Conservation (phyloP, 2,888 invertebrate species). For the Drosophila rubida region DNA sequence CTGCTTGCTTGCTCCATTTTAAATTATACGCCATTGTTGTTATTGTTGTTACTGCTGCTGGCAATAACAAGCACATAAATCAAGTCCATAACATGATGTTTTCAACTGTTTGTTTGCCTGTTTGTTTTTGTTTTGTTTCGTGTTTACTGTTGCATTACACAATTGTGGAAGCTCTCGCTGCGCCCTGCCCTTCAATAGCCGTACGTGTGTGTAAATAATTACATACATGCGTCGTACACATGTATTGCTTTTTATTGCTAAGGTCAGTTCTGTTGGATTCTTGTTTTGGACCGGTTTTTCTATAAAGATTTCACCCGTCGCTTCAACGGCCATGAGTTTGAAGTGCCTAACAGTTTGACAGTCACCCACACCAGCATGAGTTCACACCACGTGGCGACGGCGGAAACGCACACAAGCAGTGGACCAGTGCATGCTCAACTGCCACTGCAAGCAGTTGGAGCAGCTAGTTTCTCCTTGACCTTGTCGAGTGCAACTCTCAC, state of each 20-base stretch:
- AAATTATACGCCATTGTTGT: background rate
- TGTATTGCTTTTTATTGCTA: slow-evolving; percentile 30
- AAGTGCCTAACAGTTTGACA: slow-evolving; percentile 24
- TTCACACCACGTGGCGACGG: slow-evolving; percentile 30
- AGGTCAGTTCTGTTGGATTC: slow-evolving; percentile 56
- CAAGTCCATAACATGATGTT: slow-evolving; percentile 22
- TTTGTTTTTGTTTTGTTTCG: background rate
- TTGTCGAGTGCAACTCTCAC: slow-evolving; percentile 15
- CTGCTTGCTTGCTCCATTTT: slow-evolving; percentile 39
- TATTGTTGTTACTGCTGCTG: background rate
- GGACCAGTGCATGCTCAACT: slow-evolving; percentile 18
- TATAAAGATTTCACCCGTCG: slow-evolving; percentile 12
- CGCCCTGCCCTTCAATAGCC: slow-evolving; percentile 28
- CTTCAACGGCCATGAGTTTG: slow-evolving; percentile 17
- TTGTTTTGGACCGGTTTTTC: slow-evolving; percentile 42
- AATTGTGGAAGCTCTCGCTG: slow-evolving; percentile 34
- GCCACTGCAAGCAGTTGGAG: slow-evolving; percentile 14
- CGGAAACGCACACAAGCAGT: background rate
- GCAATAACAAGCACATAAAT: slow-evolving; percentile 30
- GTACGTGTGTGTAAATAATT: slow-evolving; percentile 19
- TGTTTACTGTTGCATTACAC: slow-evolving; percentile 41
- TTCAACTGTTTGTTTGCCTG: slow-evolving; percentile 3
- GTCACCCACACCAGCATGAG: background rate
- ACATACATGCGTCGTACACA: slow-evolving; percentile 10
- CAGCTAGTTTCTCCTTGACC: slow-evolving; percentile 27